A percentile compares a stretch with the other conserved stretches of the same genome.
Evolutionary conservation across 2,113 vertebrate genomes (phyloP).

Genomic region (Phylloscopus whistleri): DNA sequence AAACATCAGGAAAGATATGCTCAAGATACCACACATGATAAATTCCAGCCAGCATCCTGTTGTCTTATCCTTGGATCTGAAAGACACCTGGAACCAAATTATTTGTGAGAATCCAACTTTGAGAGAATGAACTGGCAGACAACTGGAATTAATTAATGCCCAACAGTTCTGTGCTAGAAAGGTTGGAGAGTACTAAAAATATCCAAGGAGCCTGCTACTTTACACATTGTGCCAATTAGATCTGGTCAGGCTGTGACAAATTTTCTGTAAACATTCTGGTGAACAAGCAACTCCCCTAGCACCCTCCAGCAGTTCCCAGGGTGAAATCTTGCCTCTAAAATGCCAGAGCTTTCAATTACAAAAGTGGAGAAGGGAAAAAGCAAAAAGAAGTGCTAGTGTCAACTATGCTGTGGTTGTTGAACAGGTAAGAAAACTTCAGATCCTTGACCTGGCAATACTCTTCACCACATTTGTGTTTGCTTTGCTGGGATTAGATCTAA

Average conservation of each 20-base stretch:
- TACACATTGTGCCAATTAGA: neutral
- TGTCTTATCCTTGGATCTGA: neutral
- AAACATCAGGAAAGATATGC: neutral
- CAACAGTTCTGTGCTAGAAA: neutral
- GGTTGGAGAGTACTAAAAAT: neutral
- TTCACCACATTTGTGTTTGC: neutral
- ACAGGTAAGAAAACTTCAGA: neutral
- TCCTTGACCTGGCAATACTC: neutral
- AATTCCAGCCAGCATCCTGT: neutral
- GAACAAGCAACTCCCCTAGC: neutral
- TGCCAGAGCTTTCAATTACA: neutral
- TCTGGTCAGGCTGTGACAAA: neutral
- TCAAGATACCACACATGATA: neutral
- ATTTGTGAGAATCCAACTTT: neutral
- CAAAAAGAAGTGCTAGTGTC: neutral
- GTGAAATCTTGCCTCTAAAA: neutral
- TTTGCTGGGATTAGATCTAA: neutral
- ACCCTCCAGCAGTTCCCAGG: neutral
- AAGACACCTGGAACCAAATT: neutral
- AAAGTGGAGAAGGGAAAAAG: neutral
- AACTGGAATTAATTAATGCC: slow-evolving; percentile 17
- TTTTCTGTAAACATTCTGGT: neutral
- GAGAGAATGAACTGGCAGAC: neutral
- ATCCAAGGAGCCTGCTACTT: neutral
- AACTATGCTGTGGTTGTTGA: neutral